Base-by-base conservation (phyloP, 2,888 invertebrate genomes). In the Atherix ibis region DNA sequence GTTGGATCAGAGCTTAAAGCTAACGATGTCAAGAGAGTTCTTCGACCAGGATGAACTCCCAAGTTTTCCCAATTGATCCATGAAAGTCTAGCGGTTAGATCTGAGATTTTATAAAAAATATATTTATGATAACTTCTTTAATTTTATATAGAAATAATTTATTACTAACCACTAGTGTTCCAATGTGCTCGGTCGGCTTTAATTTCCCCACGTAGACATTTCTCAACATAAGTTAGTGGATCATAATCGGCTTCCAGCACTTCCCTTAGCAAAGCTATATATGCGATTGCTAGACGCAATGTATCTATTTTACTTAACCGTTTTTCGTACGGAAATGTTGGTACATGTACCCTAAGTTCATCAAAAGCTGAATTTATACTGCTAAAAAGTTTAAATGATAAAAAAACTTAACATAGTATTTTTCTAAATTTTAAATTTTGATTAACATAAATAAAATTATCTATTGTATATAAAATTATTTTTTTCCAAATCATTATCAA, bases 61-160 rank as follows among this genome's bases (percentile, higher is more conserved):
- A 98, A 69, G 54, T 91, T 92, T 58, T 94, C 91, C 97, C 97
- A 98, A 54, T 95, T 94, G 48, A 98, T 95, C 97, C 97, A 98
- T 0, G 92, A 92, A 18, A 98, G 66, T 36, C 97, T 70, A 0
- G 97, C 95, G 2, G 95, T 92, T 45, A 98, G 65, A 72, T 97
- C 97, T 97, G 65, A 2, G 56, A 63, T n/a, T n/a, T n/a, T n/a
- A n/a, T n/a, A n/a, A n/a, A n/a, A n/a, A n/a, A n/a, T n/a, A n/a
- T n/a, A n/a, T n/a, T n/a, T n/a, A n/a, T n/a, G n/a, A n/a, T n/a
- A 22, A 22, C 10, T 22, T 27, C 5, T 27, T 27, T 8, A n/a
- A 6, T n/a, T 30, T 2, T 18, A 13, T 19, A 31, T 13, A 15
- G n/a, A 13, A n/a, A 13, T 19, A 31, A 17, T 28, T 29, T 31